phyloP scores from a whole-genome alignment of 2,888 invertebrate genomes.

The Tipula unca region DNA sequence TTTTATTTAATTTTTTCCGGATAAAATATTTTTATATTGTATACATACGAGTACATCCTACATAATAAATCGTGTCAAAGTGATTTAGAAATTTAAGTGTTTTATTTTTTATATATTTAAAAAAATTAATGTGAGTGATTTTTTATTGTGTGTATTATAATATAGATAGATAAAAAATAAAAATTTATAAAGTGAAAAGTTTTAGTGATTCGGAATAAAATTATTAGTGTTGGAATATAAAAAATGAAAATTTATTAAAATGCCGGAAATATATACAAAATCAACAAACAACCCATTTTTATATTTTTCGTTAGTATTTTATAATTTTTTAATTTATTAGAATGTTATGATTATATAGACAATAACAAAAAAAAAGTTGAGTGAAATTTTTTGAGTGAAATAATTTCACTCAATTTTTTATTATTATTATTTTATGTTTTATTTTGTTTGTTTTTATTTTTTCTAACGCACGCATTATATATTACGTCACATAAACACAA shows the following conservation, averaged over 20 bases:
- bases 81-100: neutral
- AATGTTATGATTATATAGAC: too few relatives aligned
- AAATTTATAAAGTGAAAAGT: neutral
- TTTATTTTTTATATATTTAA: neutral
- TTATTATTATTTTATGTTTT: neutral
- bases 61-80: neutral
- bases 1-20: neutral
- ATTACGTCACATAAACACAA: neutral
- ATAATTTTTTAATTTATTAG: neutral
- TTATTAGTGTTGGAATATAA: neutral
- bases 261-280: neutral
- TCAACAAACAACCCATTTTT: slow-evolving; percentile 15
- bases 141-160: neutral
- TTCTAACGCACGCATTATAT: neutral
- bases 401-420: neutral
- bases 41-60: too few relatives aligned
- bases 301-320: slow-evolving; percentile 17
- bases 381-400: neutral
- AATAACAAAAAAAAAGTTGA: neutral
- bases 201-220: neutral
- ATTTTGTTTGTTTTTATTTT: neutral
- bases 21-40: neutral
- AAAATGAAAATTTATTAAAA: neutral
- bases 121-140: neutral
- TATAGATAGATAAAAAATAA: neutral